Conservation (phyloP, 2,113 vertebrate genomes). For the Oryzias curvinotus region DNA sequence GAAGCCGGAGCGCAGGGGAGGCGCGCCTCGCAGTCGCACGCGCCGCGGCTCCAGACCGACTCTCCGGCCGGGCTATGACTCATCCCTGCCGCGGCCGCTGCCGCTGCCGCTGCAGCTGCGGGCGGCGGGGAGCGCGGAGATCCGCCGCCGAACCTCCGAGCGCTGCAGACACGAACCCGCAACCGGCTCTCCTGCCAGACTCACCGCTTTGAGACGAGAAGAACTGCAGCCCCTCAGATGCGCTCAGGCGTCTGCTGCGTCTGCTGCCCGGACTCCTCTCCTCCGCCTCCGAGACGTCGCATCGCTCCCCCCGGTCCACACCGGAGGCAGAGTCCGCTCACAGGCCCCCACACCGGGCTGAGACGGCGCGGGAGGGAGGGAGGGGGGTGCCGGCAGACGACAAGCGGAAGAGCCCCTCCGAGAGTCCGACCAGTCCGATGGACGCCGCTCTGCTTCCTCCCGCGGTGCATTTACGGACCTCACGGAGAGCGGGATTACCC, state of each 20-base stretch:
- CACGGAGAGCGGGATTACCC: conserved; percentile 12
- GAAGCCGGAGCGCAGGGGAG: neutral
- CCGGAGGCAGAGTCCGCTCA: conserved; percentile 22
- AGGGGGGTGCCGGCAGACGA: neutral
- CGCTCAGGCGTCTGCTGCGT: conserved; percentile 50
- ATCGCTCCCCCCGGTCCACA: conserved; percentile 55
- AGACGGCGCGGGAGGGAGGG: neutral
- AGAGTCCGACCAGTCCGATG: conserved; percentile 29
- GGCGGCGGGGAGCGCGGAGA: conserved; percentile 8
- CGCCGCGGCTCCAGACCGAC: conserved; percentile 39
- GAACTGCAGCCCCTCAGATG: conserved; percentile 63
- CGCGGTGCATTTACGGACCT: conserved; percentile 41
- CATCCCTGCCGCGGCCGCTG: conserved; percentile 5
- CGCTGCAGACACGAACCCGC: neutral
- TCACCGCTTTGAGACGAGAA: neutral
- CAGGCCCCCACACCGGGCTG: conserved; percentile 9
- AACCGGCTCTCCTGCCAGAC: conserved; percentile 4
- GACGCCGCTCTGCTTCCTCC: conserved; percentile 45
- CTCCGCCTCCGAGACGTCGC: conserved; percentile 58
- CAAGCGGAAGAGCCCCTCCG: neutral
- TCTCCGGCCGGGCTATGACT: conserved; percentile 37
- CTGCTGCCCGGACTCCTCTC: conserved; percentile 49
- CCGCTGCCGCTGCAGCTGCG: conserved; percentile 9
- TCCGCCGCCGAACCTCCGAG: conserved; percentile 8
- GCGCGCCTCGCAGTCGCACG: conserved; percentile 33